Base-by-base conservation (phyloP, 1,140 invertebrate species). In the Musca vetustissima region DNA sequence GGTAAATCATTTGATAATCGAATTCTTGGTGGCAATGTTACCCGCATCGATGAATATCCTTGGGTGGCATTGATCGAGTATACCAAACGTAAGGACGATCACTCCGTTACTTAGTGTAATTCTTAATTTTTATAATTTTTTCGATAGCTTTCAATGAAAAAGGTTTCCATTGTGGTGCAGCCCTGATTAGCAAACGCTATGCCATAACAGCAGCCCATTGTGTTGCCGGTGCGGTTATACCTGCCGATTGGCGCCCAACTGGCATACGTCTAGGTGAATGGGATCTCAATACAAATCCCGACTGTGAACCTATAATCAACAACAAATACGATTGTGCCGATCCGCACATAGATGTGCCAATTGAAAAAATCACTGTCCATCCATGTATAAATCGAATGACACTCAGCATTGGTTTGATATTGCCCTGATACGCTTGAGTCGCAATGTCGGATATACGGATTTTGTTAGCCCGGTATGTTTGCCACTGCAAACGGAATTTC, bases 401-500 rank as follows among this genome's bases (percentile, higher is more conserved):
- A 71, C 68, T 0, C 80, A 86, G 66, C 88, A 91, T 72, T 80
- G 83, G 13, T 86, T 93, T 73, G 93, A 95, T 73, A 91, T 95
- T 68, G 93, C 92, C 0, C 76, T 95, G 6, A 73, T 95, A 6
- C 86, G 90, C 43, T 78, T 95, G 8, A 85, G 88, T 49, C 79
- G 77, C 0, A 77, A 87, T 1, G 88, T 92, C 0, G 48, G n/a
- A 15, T 47, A 72, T 81, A 72, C 76, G 83, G 83, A 88, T 70
- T 89, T 86, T 70, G 87, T 95, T 11, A 86, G 88, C 76, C 93
- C 94, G 0, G 90, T 96, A 50, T 97, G 95, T 73, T 77, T 97
- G 4, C 93, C 94, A 1, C 74, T 78, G 8, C 73, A 83, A 28
- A 79, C 61, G 0, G 50, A 76, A 22, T 70, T 86, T 36, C 76